A percentile compares a stretch with the other conserved stretches of the same genome.
phyloP scores from a whole-genome alignment of 2,113 vertebrate genomes.

The Camelus dromedarius region DNA sequence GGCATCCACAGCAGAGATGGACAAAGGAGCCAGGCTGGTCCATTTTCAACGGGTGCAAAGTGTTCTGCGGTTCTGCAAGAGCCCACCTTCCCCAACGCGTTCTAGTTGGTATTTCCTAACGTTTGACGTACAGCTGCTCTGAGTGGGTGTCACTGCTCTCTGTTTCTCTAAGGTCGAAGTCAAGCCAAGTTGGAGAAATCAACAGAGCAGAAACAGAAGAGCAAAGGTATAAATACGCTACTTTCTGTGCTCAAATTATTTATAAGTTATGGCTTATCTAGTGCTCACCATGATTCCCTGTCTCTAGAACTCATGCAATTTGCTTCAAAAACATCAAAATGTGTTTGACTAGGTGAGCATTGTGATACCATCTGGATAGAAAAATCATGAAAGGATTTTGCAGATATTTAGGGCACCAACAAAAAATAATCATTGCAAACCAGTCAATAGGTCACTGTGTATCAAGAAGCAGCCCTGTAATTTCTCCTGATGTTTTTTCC shows the following conservation, averaged over 20 bases:
- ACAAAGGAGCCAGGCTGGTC: background rate
- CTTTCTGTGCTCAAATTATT: background rate
- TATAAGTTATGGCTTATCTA: background rate
- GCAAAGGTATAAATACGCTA: background rate
- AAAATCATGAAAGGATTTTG: background rate
- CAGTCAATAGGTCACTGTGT: fast-evolving
- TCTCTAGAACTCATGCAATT: background rate
- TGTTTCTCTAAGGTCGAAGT: background rate
- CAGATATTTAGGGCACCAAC: background rate
- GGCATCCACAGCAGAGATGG: background rate
- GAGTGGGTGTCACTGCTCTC: background rate
- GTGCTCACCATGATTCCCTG: background rate
- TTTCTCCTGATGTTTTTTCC: background rate
- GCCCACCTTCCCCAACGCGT: too few relatives aligned
- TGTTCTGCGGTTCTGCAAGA: background rate
- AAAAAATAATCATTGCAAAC: background rate
- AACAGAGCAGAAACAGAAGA: background rate
- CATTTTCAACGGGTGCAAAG: background rate
- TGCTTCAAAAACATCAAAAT: background rate
- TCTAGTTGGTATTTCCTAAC: background rate
- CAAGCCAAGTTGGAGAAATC: background rate
- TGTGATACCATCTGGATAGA: background rate
- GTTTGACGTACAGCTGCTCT: background rate
- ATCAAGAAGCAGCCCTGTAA: background rate
- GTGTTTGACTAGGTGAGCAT: background rate